A percentile compares a stretch with the other conserved stretches of the same genome.
Evolutionary conservation across 2,113 vertebrate genomes (phyloP).

Genomic region (Corapipo altera): DNA sequence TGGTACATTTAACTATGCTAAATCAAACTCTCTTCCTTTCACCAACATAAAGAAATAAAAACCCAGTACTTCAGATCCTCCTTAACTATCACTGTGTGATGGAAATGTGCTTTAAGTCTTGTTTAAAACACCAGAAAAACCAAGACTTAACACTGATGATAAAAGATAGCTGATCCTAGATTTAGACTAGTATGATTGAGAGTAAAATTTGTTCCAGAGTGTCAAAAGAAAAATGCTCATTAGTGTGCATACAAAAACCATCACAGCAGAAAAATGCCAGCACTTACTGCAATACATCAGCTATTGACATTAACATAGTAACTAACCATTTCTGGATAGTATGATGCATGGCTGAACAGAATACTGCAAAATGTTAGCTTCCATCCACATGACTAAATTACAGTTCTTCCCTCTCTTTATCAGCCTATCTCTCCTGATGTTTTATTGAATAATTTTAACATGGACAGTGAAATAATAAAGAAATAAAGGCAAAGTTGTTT

Average conservation of each 20-base stretch:
- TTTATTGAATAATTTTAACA: background rate
- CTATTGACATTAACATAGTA: slow-evolving; percentile 35
- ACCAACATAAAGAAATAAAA: background rate
- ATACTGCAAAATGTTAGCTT: background rate
- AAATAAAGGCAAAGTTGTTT: background rate
- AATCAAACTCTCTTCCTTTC: background rate
- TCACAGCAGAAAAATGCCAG: slow-evolving; percentile 32
- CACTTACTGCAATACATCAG: slow-evolving; percentile 37
- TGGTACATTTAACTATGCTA: background rate
- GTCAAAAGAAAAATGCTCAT: slow-evolving; percentile 41
- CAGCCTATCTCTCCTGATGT: background rate
- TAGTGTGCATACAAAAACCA: slow-evolving; percentile 32
- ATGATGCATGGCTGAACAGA: background rate
- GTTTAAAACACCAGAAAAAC: slow-evolving; percentile 30
- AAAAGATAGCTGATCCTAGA: background rate
- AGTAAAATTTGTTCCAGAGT: background rate
- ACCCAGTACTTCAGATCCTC: background rate
- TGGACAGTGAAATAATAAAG: background rate
- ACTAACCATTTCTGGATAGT: slow-evolving; percentile 16
- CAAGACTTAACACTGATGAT: background rate
- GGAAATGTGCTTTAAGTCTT: background rate
- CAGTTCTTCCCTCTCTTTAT: background rate
- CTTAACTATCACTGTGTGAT: background rate
- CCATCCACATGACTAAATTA: background rate
- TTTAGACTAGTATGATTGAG: background rate